Evolutionary conservation across 92 coral and sea anemone species (phyloP).

Genomic region (Metridium senile): DNA sequence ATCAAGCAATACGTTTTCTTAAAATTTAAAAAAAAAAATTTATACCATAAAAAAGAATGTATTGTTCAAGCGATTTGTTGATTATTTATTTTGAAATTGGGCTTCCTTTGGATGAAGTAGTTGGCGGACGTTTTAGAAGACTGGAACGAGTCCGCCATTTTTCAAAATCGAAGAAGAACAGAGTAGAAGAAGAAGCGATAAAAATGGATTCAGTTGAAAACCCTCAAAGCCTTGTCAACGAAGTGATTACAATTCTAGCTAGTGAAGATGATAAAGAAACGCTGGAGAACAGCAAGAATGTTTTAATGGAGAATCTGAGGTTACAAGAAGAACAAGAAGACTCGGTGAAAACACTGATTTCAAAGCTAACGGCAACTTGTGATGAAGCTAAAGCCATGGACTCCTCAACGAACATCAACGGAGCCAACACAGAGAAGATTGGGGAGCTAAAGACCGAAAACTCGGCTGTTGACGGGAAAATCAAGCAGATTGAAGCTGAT

Average conservation of each 20-base stretch:
- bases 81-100: background rate
- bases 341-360: conserved; percentile 36
- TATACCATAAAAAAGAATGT: too few species aligned
- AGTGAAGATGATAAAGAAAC: conserved; percentile 81
- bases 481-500: conserved; percentile 75
- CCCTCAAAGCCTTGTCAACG: conserved; percentile 47
- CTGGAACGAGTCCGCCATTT: conserved; percentile 42
- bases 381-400: conserved; percentile 24
- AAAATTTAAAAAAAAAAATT: too few species aligned
- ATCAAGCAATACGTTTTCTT: too few species aligned
- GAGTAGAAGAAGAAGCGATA: background rate
- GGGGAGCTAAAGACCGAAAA: conserved; percentile 57
- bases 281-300: conserved; percentile 43
- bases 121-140: background rate
- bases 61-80: too few species aligned
- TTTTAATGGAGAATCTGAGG: conserved; percentile 20
- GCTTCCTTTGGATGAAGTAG: conserved; percentile 11
- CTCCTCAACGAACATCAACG: conserved; percentile 31
- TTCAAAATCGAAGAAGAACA: conserved; percentile 20
- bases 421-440: conserved; percentile 33
- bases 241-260: conserved; percentile 75
- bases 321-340: conserved; percentile 44
- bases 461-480: conserved; percentile 37
- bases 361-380: conserved; percentile 44
- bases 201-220: conserved; percentile 53